Percentiles rank a stretch among this genome's conserved stretches.
phyloP scores from a whole-genome alignment of 2,888 invertebrate species.

The Lepidochrysops patricia region DNA sequence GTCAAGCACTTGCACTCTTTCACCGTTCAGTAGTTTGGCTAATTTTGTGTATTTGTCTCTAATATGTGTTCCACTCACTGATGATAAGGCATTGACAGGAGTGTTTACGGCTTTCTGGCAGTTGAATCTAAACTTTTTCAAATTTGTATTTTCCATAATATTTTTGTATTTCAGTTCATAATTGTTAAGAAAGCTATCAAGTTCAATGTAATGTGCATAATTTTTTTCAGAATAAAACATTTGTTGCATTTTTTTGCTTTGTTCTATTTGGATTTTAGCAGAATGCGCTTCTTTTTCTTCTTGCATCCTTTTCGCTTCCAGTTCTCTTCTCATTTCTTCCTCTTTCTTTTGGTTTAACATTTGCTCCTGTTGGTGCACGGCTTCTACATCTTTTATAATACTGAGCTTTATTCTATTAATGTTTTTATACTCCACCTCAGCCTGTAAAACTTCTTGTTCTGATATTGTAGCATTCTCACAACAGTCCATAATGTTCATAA shows the following conservation, averaged over 20 bases:
- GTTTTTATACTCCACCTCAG: constrained; percentile 63
- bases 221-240: constrained; percentile 66
- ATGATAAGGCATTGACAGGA: constrained; percentile 90
- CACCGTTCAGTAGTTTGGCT: constrained; percentile 80
- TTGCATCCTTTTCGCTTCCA: constrained; percentile 40
- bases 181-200: constrained; percentile 71
- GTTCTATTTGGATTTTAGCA: constrained; percentile 28
- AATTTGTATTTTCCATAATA: constrained; percentile 72
- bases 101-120: constrained; percentile 91
- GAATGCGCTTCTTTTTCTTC: constrained; percentile 30
- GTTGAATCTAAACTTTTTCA: constrained; percentile 87
- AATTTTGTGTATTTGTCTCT: constrained; percentile 83
- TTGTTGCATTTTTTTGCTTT: constrained; percentile 34
- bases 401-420: constrained; percentile 62
- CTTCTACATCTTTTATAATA: constrained; percentile 50
- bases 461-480: constrained; percentile 56
- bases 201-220: constrained; percentile 71
- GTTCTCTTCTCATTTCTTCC: constrained; percentile 40
- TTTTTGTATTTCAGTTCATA: constrained; percentile 76
- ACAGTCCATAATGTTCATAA: constrained; percentile 35
- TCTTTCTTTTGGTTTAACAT: constrained; percentile 40
- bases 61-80: constrained; percentile 81
- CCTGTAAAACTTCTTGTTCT: constrained; percentile 71
- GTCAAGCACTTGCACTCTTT: constrained; percentile 77
- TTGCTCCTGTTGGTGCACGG: constrained; percentile 37